Percentiles rank a stretch among this genome's conserved stretches.
phyloP scores from a whole-genome alignment of 2,888 invertebrate genomes.

The Geophilus truncorum region DNA sequence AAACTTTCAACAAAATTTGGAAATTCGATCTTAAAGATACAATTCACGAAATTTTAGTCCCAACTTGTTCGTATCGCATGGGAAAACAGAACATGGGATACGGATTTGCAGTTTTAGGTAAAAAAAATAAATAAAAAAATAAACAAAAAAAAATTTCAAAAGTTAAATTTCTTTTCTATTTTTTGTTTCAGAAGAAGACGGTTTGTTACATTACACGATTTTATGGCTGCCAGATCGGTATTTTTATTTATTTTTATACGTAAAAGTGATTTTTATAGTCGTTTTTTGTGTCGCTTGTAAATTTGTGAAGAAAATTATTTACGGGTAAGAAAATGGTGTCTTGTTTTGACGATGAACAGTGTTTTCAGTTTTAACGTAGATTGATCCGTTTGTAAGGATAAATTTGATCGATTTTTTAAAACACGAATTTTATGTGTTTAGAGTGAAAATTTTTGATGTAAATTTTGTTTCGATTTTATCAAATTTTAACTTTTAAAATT shows the following conservation, averaged over 20 bases:
- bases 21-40: not conserved
- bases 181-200: not conserved
- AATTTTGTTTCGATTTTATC: no score
- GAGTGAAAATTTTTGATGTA: no score
- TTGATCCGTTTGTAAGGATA: no score
- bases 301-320: no score
- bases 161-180: no score
- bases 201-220: not conserved
- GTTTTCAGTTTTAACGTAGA: no score
- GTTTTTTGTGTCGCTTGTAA: not conserved
- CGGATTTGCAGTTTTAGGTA: conserved; percentile 72
- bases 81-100: conserved; percentile 80
- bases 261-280: not conserved
- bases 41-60: conserved; percentile 75
- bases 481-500: no score
- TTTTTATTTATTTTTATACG: not conserved
- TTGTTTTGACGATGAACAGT: no score
- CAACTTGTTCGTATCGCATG: conserved; percentile 96
- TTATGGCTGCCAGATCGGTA: not conserved
- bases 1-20: not conserved
- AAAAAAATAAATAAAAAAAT: conserved; percentile 28
- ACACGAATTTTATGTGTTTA: no score
- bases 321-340: no score
- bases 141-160: no score
- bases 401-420: no score